Base-by-base conservation (phyloP, 37 sponge, comb jelly and placozoan genomes). In the Petrosia ficiformis region DNA sequence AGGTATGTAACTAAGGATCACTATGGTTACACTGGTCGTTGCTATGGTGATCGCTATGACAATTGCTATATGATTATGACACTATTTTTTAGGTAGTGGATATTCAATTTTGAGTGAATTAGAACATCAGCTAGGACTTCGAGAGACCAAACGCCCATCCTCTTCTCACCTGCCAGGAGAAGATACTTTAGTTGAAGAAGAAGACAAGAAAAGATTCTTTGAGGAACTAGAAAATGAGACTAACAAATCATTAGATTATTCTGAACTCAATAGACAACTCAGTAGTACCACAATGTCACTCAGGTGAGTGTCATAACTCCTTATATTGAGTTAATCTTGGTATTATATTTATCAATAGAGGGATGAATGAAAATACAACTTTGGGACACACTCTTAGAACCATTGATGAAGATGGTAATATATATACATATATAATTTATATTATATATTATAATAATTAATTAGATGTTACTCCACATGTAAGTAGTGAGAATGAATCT, bases 161-260 rank as follows among this genome's bases (percentile, higher is more conserved):
- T 48, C 73, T 56, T n/a, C 44, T 25, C 42, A 44, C 28, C 28
- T 37, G 3, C 60, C 76, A 42, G 89, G 83, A 22, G 31, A 65
- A 42, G 83, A 88, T 59, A 82, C 89, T 2, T 38, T 88, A 35
- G 74, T 82, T 22, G 83, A 88, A 34, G 61, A 75, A n/a, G 79
- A 57, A 43, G 89, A 82, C 67, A 82, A 88, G 69, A 56, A 35
- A 26, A 44, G 34, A 25, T 88, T 88, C 65, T 88, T 82, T 67
- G 76, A 59, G 25, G 74, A 70, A 1, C 68, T 88, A 21, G 89
- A 88, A 54, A 32, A 36, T 24, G 74, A 42, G 2, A 30, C 58
- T 40, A 25, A 28, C 2, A 56, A 78, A 16, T 59, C 73, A 24
- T 37, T 82, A 8, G 67, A 88, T 40, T 82, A 88, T 36, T 77